Conservation (phyloP, 2,888 invertebrate species). For the Pomacea canaliculata region DNA sequence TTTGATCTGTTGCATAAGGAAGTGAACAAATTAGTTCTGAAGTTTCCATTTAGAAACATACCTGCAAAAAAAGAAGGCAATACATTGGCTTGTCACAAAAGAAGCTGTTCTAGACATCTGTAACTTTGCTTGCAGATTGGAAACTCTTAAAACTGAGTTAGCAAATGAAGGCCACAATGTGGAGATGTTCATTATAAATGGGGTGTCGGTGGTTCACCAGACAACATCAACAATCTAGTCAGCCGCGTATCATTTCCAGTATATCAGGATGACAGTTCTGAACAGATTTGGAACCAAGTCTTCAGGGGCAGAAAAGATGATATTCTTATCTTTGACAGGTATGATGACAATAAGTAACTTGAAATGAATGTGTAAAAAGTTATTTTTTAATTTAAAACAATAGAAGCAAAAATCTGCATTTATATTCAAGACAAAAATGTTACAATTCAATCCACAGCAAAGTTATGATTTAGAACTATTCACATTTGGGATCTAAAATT, state of each 20-base stretch:
- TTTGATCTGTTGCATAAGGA: no score
- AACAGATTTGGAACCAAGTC: conserved; percentile 51
- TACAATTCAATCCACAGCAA: no score
- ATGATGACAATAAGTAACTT: background rate
- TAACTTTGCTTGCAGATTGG: conserved; percentile 43
- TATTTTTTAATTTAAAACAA: no score
- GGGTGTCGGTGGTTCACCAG: conserved; percentile 40
- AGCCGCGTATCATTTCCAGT: conserved; percentile 45
- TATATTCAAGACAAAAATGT: no score
- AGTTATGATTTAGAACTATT: no score
- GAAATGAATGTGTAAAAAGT: background rate
- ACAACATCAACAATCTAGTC: conserved; percentile 34
- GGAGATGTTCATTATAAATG: conserved; percentile 58
- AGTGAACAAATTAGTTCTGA: no score
- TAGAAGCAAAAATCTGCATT: no score
- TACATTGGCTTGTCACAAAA: no score
- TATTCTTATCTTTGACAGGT: conserved; percentile 66
- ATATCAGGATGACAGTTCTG: conserved; percentile 56
- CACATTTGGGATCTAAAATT: no score
- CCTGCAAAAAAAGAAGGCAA: no score
- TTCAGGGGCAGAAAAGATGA: conserved; percentile 61
- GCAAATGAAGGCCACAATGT: conserved; percentile 45
- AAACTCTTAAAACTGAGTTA: conserved; percentile 45
- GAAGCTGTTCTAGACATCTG: background rate
- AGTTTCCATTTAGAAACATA: no score